phyloP scores from a whole-genome alignment of 2,113 vertebrate genomes.

The Nyctereutes procyonoides region DNA sequence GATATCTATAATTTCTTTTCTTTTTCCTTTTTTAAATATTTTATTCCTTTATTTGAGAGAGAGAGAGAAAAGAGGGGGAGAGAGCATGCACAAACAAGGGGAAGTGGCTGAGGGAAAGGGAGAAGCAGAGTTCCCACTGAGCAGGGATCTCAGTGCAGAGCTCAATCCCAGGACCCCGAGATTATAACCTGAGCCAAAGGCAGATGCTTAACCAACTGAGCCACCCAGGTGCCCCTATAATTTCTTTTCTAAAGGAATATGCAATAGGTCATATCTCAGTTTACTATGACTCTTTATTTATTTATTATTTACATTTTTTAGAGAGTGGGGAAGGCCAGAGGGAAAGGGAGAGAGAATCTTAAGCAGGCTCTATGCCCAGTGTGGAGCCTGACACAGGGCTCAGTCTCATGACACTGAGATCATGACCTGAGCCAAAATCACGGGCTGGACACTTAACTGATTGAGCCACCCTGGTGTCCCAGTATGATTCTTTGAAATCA shows the following conservation, averaged over 20 bases:
- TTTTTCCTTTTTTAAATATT: neutral
- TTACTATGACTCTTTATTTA: slow-evolving; percentile 9
- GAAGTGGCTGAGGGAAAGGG: too few relatives aligned
- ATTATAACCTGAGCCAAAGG: neutral
- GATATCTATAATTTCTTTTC: slow-evolving; percentile 10
- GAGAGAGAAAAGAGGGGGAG: too few relatives aligned
- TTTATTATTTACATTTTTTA: neutral
- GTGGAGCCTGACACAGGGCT: neutral
- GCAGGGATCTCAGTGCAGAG: neutral
- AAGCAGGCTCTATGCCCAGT: neutral
- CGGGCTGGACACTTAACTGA: neutral
- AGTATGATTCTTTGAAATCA: slow-evolving; percentile 30
- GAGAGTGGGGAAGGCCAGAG: neutral
- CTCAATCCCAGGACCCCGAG: neutral
- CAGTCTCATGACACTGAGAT: neutral
- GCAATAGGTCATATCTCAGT: neutral
- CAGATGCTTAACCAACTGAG: neutral
- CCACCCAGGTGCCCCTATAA: neutral
- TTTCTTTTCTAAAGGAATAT: slow-evolving; percentile 36
- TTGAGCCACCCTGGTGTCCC: neutral
- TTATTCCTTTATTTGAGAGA: neutral
- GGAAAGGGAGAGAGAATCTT: neutral
- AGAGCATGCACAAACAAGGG: neutral
- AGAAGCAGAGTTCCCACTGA: neutral
- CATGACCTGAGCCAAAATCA: neutral